These are phyloP conservation scores for Ciona savignyi DNA, from an alignment of 23 tunicate species.

Conservation along the genomic window DNA sequence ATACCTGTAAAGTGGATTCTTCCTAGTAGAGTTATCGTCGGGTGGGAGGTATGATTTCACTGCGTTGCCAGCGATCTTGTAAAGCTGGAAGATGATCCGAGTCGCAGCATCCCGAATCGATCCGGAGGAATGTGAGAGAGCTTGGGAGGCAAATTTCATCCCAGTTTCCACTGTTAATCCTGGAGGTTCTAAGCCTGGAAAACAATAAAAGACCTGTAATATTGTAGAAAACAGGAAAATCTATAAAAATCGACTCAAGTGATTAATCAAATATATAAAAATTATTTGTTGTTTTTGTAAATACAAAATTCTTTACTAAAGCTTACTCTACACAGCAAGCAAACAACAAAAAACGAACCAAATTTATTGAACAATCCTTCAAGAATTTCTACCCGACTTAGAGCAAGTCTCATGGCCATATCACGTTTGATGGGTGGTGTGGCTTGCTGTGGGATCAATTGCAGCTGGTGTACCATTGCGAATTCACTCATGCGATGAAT, in stretches of 20 bases:
- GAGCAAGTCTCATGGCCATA: conserved; percentile 67
- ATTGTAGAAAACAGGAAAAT: no score
- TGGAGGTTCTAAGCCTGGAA: conserved; percentile 42
- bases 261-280: no score
- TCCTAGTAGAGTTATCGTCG: conserved; percentile 48
- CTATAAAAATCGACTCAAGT: neutral
- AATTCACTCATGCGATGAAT: conserved; percentile 72
- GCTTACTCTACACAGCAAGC: no score
- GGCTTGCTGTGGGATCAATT: conserved; percentile 59
- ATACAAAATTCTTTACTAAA: neutral
- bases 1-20: conserved; percentile 64
- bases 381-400: conserved; percentile 57
- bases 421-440: conserved; percentile 56
- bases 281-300: neutral
- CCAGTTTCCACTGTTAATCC: conserved; percentile 42
- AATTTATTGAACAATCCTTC: conserved; percentile 29
- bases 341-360: conserved; percentile 11
- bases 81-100: conserved; percentile 43
- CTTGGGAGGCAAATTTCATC: conserved; percentile 64
- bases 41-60: conserved; percentile 67
- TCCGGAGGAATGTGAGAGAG: conserved; percentile 69
- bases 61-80: conserved; percentile 32
- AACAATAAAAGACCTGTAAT: no score
- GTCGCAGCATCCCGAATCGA: conserved; percentile 51
- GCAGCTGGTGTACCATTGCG: conserved; percentile 35